These are phyloP conservation scores for Ctenomys sociabilis DNA, from an alignment of 2,113 vertebrate genomes.

Conservation along the genomic window DNA sequence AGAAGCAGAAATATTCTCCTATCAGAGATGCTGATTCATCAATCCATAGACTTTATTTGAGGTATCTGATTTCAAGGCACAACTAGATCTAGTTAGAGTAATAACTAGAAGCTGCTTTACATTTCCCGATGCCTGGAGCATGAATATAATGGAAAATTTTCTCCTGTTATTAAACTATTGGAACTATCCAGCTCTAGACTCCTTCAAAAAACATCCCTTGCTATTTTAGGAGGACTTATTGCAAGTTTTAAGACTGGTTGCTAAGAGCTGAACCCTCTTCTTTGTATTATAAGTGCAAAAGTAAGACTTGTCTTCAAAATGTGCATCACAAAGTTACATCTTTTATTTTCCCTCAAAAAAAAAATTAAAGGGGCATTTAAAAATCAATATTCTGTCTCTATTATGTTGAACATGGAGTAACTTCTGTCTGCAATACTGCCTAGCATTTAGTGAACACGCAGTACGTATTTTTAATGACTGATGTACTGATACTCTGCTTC, in stretches of 20 bases:
- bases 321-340: background rate
- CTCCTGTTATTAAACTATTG: constrained; percentile 6
- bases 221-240: constrained; percentile 11
- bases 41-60: constrained; percentile 14
- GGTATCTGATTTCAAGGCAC: constrained; percentile 18
- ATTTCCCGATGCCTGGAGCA: background rate
- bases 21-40: constrained; percentile 48
- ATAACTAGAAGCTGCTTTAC: background rate
- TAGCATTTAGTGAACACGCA: background rate
- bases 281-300: background rate
- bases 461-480: background rate
- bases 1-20: background rate
- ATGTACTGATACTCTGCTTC: background rate
- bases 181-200: background rate
- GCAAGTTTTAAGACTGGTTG: background rate
- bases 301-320: background rate
- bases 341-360: background rate
- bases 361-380: background rate
- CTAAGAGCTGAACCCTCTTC: background rate
- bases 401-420: background rate
- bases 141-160: background rate
- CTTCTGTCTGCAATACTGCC: background rate
- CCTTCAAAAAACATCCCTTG: background rate
- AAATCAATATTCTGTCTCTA: background rate
- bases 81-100: constrained; percentile 23